Evolutionary conservation across 2,797 vertebrate species (phyloP).

Genomic region (Myiothlypis chrysogaster): DNA sequence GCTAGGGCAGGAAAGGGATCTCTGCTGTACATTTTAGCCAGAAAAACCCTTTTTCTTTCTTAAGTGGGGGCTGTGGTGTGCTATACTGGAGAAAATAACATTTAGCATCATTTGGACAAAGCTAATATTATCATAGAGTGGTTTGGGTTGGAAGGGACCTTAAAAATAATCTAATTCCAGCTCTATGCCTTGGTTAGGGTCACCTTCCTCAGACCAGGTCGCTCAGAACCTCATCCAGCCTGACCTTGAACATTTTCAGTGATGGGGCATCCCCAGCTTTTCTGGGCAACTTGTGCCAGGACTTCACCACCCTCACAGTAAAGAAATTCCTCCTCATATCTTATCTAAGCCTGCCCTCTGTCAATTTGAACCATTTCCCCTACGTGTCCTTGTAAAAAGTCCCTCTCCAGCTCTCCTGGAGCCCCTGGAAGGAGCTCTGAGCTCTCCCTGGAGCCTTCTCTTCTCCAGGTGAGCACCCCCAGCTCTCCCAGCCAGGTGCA

Average conservation of each 20-base stretch:
- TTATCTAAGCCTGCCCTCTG: neutral
- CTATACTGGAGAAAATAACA: neutral
- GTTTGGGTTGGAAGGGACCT: neutral
- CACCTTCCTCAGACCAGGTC: neutral
- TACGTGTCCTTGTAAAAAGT: neutral
- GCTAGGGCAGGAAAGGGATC: neutral
- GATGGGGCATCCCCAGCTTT: neutral
- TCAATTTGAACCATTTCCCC: neutral
- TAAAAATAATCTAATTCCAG: neutral
- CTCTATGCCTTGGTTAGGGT: neutral
- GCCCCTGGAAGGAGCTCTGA: neutral
- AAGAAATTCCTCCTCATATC: neutral
- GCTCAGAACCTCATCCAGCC: neutral
- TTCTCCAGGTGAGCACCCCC: neutral
- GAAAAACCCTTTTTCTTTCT: neutral
- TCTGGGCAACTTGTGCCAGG: neutral
- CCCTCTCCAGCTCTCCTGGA: neutral
- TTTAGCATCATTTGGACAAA: slow-evolving; percentile 29
- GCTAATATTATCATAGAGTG: neutral
- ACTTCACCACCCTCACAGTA: neutral
- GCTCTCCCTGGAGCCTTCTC: neutral
- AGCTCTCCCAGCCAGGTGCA: neutral
- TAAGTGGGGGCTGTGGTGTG: neutral
- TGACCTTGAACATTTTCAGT: neutral
- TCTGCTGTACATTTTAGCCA: neutral